Base-by-base conservation (phyloP, 2,797 vertebrate genomes). In the Spinus pinus region DNA sequence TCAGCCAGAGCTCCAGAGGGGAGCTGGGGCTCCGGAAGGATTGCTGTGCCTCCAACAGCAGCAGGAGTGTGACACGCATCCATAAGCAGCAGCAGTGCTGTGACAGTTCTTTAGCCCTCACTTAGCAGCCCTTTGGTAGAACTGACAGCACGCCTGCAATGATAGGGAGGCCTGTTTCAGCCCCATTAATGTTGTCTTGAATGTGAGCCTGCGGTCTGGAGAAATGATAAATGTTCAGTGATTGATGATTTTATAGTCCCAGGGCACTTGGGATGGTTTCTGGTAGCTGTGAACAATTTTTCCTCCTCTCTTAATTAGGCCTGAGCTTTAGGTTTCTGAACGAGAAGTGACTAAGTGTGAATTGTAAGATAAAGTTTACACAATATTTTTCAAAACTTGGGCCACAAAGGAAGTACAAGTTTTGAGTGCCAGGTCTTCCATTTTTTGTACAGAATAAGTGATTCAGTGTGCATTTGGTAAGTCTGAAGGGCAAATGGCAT, bases 201-300 rank as follows among this genome's bases (percentile, higher is more conserved):
- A 77, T 81, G 82, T 93, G 97, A 97, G 96, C 97, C 97, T 97
- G 88, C 35, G 47, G 96, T 96, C 97, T 97, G 96, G 94, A 96
- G 96, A 98, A 98, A 98, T 97, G 97, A 98, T 97, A 97, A 98
- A 97, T 97, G 97, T 97, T 98, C 94, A 97, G 90, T 98, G 98
- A 98, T 98, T 98, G 98, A 98, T 98, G 98, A 98, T 98, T 98
- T 96, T 97, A 93, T 94, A 93, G 92, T 97, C 97, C 95, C 94
- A 85, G 58, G 95, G 96, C 96, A 97, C 94, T 92, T 44, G 90
- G 53, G 64, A 31, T 95, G 70, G 50, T 88, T 95, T 96, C 93
- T 96, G 61, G 69, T 93, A 90, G 94, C 93, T 94, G 57, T 93
- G 74, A 95, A 81, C 86, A 91, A 42, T 95, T 97, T 58, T 37